A percentile compares a stretch with the other conserved stretches of the same genome.
phyloP scores from a whole-genome alignment of 2,113 vertebrate species.

The Forbesichthys agassizii region DNA sequence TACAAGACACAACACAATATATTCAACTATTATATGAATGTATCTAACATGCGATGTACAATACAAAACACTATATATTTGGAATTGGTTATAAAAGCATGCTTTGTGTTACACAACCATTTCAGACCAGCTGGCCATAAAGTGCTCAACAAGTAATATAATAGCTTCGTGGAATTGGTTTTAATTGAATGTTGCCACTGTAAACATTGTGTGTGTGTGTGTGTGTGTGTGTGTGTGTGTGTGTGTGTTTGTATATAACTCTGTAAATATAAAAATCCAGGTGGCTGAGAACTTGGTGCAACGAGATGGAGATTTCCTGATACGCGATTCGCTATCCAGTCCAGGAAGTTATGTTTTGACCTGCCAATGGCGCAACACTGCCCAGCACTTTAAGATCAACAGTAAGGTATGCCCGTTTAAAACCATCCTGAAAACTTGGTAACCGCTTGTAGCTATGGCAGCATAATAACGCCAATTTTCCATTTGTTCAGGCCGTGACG shows the following conservation, averaged over 20 bases:
- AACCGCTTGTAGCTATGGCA: neutral
- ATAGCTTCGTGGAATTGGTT: slow-evolving; percentile 20
- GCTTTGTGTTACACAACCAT: neutral
- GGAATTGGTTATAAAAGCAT: slow-evolving; percentile 1
- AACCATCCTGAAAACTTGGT: neutral
- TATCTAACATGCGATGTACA: neutral
- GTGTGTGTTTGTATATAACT: slow-evolving; percentile 9
- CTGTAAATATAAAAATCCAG: slow-evolving; percentile 63
- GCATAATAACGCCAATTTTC: neutral
- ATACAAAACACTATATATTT: neutral
- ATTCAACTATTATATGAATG: neutral
- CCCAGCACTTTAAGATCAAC: slow-evolving; percentile 97
- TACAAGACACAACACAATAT: neutral
- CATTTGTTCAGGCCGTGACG: slow-evolving; percentile 72
- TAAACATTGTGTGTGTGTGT: slow-evolving; percentile 21
- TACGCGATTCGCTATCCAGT: slow-evolving; percentile 92
- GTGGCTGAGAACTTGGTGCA: slow-evolving; percentile 89
- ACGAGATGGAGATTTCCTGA: slow-evolving; percentile 94
- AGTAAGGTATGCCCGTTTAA: slow-evolving; percentile 60
- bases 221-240: neutral
- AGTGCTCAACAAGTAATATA: slow-evolving; percentile 15
- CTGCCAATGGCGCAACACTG: slow-evolving; percentile 90
- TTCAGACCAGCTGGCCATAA: slow-evolving; percentile 1
- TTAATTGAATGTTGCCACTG: slow-evolving; percentile 48
- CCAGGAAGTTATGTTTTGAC: slow-evolving; percentile 95